A percentile compares a stretch with the other conserved stretches of the same genome.
Conservation (phyloP, 2,888 invertebrate species). For the Hyalella azteca region DNA sequence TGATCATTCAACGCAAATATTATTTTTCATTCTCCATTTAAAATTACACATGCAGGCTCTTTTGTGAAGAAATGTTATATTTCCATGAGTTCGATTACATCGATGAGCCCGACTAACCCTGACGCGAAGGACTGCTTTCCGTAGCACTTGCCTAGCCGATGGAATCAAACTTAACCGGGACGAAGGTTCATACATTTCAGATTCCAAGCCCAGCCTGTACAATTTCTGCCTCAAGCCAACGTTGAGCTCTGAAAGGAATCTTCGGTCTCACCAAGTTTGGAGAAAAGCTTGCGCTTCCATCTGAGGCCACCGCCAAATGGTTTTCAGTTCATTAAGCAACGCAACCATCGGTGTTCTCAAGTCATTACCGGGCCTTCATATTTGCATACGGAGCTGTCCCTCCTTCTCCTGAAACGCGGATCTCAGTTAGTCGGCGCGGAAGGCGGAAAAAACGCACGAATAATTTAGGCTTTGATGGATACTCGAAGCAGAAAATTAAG, state of each 20-base stretch:
- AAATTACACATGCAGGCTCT: too few relatives aligned
- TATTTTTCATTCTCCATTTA: too few relatives aligned
- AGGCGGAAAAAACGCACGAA: not conserved
- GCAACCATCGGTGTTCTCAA: constrained; percentile 21
- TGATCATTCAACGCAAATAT: too few relatives aligned
- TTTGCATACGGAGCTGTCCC: constrained; percentile 20
- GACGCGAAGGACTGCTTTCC: too few relatives aligned
- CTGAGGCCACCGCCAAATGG: not conserved
- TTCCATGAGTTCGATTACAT: too few relatives aligned
- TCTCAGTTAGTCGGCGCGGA: not conserved
- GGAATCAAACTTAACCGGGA: not conserved
- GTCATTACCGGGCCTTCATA: not conserved
- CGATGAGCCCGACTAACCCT: too few relatives aligned
- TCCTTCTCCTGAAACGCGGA: not conserved
- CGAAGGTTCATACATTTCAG: constrained; percentile 5
- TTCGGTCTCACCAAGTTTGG: not conserved
- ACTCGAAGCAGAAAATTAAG: not conserved
- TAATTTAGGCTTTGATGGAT: constrained; percentile 11
- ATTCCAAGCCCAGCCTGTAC: not conserved
- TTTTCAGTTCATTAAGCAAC: constrained; percentile 36
- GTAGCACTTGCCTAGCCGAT: too few relatives aligned
- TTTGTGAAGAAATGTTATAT: too few relatives aligned
- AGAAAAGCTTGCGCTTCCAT: not conserved
- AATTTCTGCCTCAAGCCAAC: not conserved
- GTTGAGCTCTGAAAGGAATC: not conserved